Evolutionary conservation across 2,797 vertebrate species (phyloP), one percentile per base, ranked within the genome.

Genomic region (Halcyon chelicuti): DNA sequence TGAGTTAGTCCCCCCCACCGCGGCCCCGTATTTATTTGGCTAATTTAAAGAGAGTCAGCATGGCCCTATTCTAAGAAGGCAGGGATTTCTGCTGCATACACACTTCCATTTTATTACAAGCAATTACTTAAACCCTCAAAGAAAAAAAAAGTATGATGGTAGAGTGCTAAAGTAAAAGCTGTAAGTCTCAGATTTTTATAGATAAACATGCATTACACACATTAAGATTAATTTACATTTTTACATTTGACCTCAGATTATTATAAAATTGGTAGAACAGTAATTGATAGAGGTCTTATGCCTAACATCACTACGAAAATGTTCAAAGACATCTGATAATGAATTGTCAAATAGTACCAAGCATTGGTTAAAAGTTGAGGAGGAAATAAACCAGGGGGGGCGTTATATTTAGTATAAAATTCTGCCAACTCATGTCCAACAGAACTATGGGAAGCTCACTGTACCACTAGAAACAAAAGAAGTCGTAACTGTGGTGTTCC

Each of bases 201-300:
- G 71, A 87, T 73, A 16, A 83, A 66, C 6, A 18, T 26, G 22
- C 33, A 88, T 44, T 81, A 81, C n/a, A 90, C 26, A 85, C 23
- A 71, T 67, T 67, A 86, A 90, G 66, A 86, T 62, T 96, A 35
- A 76, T 86, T 86, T 84, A 42, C 19, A 77, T 61, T 86, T 95
- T 58, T 67, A 60, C 26, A 33, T 67, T 58, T 78, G 31, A 86
- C 61, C 72, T 87, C 29, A 55, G 52, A 51, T 83, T 77, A 77
- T 35, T 29, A 65, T 29, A 71, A 3, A 88, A 54, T 14, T 4
- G 12, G 31, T 57, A 94, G 60, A 40, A 44, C 28, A 49, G 9
- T 70, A 67, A 81, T 78, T 91, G 77, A 74, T 14, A 66, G 26
- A 25, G 58, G 55, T 61, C 42, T 77, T 79, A 33, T 29, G 62